Percentiles rank a stretch among this genome's conserved stretches.
Evolutionary conservation across 1,140 invertebrate genomes (phyloP).

Genomic region (Bombus waltoni): DNA sequence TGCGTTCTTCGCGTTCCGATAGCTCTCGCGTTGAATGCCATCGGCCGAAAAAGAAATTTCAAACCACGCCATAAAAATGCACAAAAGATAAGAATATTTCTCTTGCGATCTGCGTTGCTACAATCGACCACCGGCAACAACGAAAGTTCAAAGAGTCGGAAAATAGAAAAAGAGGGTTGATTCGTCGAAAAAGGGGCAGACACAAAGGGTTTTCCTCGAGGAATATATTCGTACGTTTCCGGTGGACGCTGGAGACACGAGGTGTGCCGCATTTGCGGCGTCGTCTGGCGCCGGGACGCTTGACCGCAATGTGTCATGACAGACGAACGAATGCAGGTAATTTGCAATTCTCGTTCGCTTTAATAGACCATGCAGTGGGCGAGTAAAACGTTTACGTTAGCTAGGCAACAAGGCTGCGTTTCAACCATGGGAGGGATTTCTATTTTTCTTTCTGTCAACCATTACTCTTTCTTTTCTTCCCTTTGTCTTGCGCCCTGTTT

Average conservation of each 20-base stretch:
- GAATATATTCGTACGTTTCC: slow-evolving; percentile 39
- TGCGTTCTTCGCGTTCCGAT: no score
- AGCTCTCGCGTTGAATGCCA: no score
- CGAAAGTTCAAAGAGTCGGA: neutral
- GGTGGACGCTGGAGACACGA: slow-evolving; percentile 2
- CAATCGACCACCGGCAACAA: neutral
- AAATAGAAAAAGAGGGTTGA: neutral
- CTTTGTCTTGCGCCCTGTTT: neutral
- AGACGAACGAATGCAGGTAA: slow-evolving; percentile 60
- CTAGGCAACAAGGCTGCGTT: slow-evolving; percentile 23
- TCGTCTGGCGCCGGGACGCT: slow-evolving; percentile 64
- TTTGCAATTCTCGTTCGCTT: slow-evolving; percentile 61
- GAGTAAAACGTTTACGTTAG: slow-evolving; percentile 31
- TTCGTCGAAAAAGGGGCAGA: neutral
- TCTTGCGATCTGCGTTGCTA: no score
- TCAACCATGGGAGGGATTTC: slow-evolving; percentile 20
- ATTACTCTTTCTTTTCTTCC: neutral
- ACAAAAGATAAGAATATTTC: no score
- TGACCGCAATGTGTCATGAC: slow-evolving; percentile 57
- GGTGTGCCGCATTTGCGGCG: slow-evolving; percentile 44
- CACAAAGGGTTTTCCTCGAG: slow-evolving; percentile 16
- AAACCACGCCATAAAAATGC: no score
- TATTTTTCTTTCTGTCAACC: neutral
- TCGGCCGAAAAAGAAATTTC: no score
- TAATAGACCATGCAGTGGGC: slow-evolving; percentile 26